A percentile compares a stretch with the other conserved stretches of the same genome.
phyloP scores from a whole-genome alignment of 2,888 invertebrate species.

The Nudaria mundana region DNA sequence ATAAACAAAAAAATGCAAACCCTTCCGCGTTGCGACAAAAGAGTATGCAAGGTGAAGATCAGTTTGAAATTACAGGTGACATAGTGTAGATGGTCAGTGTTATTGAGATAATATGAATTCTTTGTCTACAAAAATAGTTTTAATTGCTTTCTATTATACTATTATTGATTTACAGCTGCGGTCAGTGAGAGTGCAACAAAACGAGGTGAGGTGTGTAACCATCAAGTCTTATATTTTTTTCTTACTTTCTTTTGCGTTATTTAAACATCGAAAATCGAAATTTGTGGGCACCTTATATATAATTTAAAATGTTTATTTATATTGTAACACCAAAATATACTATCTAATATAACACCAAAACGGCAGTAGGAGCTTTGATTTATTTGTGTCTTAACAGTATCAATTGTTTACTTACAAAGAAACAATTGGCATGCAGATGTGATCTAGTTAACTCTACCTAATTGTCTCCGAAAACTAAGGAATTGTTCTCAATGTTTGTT shows the following conservation, averaged over 20 bases:
- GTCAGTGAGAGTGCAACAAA: slow-evolving; percentile 46
- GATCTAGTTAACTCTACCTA: slow-evolving; percentile 24
- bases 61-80: slow-evolving; percentile 77
- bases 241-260: slow-evolving; percentile 10
- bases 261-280: neutral
- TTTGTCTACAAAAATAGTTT: slow-evolving; percentile 58
- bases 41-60: slow-evolving; percentile 50
- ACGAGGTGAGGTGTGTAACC: slow-evolving; percentile 45
- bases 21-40: slow-evolving; percentile 73
- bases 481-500: slow-evolving; percentile 15
- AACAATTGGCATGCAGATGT: slow-evolving; percentile 27
- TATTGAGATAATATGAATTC: slow-evolving; percentile 66
- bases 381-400: slow-evolving; percentile 12
- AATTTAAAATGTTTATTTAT: too few relatives aligned
- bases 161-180: slow-evolving; percentile 72
- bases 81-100: slow-evolving; percentile 66
- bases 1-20: slow-evolving; percentile 67
- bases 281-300: too few relatives aligned
- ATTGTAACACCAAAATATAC: too few relatives aligned
- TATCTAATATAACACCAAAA: too few relatives aligned
- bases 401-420: slow-evolving; percentile 21
- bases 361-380: too few relatives aligned
- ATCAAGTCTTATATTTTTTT: slow-evolving; percentile 32
- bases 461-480: slow-evolving; percentile 21
- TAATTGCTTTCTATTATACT: slow-evolving; percentile 72